Base-by-base conservation (phyloP, 2,888 invertebrate species). In the Troides aeacus region DNA sequence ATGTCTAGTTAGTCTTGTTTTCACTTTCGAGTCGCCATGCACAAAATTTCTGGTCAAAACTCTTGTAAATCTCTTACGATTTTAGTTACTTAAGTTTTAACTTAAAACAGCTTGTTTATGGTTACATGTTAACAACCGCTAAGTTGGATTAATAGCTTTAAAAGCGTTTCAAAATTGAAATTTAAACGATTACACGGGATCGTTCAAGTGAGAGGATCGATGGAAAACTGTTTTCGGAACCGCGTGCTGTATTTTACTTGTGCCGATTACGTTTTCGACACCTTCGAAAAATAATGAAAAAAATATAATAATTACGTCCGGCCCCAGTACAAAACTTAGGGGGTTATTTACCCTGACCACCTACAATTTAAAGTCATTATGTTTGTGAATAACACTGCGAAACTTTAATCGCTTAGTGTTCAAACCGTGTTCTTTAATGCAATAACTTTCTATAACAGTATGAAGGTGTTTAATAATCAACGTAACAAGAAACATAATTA, bases 331-430 rank as follows among this genome's bases (percentile, higher is more conserved):
- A 66, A 70, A 70, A 64, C 70, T 56, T 59, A 59, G 30, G 50
- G 62, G 66, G 65, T 63, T 66, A 70, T 70, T 66, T 70, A 70
- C 63, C 63, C 66, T 66, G 70, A 53, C 70, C 70, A 61, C 66
- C 70, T 70, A 70, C 70, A 70, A 70, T 70, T 70, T 70, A 60
- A 46, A 64, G 70, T 63, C 70, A 66, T 70, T 70, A 70, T 46
- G 60, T 58, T 62, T 59, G 66, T 56, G 60, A 53, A 70, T 70
- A 66, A 63, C 58, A 65, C 58, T 50, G 30, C 23, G 39, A 70
- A 59, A 30, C 62, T 30, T 30, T 56, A 53, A 53, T 70, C 30
- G 53, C 18, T 62, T 24, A 61, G 30, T 46, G 36, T 46, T 70
- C 63, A 53, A 50, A 23, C 23, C 24, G 53, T 46, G 62, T 53